These are phyloP conservation scores for Gryllus longicercus DNA, from an alignment of 2,888 invertebrate genomes.

Conservation along the genomic window DNA sequence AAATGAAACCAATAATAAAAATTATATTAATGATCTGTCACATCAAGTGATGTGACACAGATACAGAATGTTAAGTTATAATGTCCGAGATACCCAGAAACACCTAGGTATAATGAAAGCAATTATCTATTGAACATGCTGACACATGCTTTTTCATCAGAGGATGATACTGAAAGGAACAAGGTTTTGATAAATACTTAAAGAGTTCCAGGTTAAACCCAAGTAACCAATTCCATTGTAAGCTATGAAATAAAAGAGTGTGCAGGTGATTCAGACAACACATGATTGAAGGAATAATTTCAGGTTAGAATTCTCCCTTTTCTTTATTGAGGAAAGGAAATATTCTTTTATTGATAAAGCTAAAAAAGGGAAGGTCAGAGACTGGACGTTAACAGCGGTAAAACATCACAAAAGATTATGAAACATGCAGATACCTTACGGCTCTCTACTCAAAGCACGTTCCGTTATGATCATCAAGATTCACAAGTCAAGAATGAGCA, in stretches of 20 bases:
- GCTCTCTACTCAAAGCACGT: conserved; percentile 28
- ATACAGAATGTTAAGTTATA: no score
- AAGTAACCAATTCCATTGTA: background rate
- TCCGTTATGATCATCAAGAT: conserved; percentile 27
- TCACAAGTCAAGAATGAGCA: conserved; percentile 26
- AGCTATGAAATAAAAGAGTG: background rate
- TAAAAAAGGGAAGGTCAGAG: conserved; percentile 6
- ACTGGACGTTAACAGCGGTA: conserved; percentile 11
- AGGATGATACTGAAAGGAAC: background rate
- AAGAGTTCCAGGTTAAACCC: background rate
- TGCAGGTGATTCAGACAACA: conserved; percentile 17
- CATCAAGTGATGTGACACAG: no score
- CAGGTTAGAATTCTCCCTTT: background rate
- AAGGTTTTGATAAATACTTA: background rate
- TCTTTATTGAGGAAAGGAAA: background rate
- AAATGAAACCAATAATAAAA: no score
- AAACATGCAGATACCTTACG: conserved; percentile 29
- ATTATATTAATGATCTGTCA: no score
- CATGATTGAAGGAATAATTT: background rate
- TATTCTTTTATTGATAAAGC: background rate
- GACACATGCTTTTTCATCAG: background rate
- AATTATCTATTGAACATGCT: background rate
- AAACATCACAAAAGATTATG: conserved; percentile 28
- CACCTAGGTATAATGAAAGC: background rate
- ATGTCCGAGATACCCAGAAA: background rate